Evolutionary conservation across 2,113 vertebrate species (phyloP).

Genomic region (Cololabis saira): DNA sequence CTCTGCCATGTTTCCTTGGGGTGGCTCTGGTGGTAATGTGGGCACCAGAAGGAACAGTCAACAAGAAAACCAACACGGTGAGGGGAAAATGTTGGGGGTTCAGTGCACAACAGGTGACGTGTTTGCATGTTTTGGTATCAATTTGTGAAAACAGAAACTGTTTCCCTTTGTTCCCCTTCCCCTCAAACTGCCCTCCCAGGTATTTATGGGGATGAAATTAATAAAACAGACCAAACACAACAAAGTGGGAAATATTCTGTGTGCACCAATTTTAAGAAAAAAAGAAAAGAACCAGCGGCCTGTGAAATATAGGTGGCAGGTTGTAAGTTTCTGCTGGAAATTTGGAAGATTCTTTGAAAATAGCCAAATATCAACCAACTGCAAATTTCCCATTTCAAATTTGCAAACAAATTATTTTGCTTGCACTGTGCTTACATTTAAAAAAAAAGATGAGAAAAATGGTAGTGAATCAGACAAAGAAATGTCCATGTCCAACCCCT

Average conservation of each 20-base stretch:
- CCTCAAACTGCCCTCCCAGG: slow-evolving; percentile 7
- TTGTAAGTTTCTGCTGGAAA: slow-evolving; percentile 60
- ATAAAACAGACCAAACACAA: slow-evolving; percentile 47
- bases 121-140: slow-evolving; percentile 13
- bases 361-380: slow-evolving; percentile 30
- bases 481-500: no score
- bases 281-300: slow-evolving; percentile 29
- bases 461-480: no score
- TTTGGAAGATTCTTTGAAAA: slow-evolving; percentile 45
- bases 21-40: slow-evolving; percentile 15
- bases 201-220: slow-evolving; percentile 32
- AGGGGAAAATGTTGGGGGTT: slow-evolving; percentile 31
- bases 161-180: slow-evolving; percentile 4
- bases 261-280: slow-evolving; percentile 7
- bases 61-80: slow-evolving; percentile 53
- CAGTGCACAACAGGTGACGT: slow-evolving; percentile 14
- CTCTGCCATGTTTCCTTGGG: slow-evolving; percentile 62
- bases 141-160: slow-evolving; percentile 8
- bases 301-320: slow-evolving; percentile 33
- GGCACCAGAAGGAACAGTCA: slow-evolving; percentile 33
- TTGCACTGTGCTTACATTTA: slow-evolving; percentile 33
- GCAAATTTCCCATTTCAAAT: slow-evolving; percentile 14
- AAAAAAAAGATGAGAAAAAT: background rate
- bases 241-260: slow-evolving; percentile 32
- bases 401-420: slow-evolving; percentile 38